Evolutionary conservation across 2,797 vertebrate genomes (phyloP).

Genomic region (Sebastolobus altivelis): DNA sequence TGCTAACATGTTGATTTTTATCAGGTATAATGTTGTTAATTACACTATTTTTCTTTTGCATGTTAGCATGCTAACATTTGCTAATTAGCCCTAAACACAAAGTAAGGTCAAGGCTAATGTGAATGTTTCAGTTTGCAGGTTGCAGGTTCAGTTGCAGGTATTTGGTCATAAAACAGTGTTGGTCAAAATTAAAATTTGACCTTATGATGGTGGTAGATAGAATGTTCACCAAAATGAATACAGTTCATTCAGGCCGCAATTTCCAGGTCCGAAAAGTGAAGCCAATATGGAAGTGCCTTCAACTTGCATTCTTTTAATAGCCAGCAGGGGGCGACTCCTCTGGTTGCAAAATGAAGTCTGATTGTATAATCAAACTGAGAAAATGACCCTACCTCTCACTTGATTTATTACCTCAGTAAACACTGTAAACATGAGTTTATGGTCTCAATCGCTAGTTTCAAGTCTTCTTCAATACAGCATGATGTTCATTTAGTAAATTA

Average conservation of each 20-base stretch:
- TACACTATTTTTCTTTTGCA: neutral
- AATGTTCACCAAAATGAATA: neutral
- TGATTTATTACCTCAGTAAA: no score
- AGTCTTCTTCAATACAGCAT: no score
- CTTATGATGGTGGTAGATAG: neutral
- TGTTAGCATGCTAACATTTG: neutral
- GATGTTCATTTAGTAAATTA: no score
- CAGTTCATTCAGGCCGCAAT: no score
- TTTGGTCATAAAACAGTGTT: neutral
- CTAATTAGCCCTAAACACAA: neutral
- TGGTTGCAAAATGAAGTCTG: no score
- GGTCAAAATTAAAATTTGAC: neutral
- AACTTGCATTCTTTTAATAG: no score
- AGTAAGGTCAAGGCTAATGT: neutral
- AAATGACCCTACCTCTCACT: fast-evolving
- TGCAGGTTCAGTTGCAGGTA: neutral
- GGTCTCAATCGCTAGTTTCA: no score
- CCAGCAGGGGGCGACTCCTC: no score
- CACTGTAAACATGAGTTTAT: no score
- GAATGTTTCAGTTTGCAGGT: neutral
- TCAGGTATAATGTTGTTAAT: neutral
- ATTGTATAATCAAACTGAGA: no score
- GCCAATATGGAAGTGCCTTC: no score
- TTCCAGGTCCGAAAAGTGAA: no score
- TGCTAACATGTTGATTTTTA: neutral